A percentile compares a stretch with the other conserved stretches of the same genome.
phyloP scores from a whole-genome alignment of 2,888 invertebrate species.

The Epistrophe eligans region DNA sequence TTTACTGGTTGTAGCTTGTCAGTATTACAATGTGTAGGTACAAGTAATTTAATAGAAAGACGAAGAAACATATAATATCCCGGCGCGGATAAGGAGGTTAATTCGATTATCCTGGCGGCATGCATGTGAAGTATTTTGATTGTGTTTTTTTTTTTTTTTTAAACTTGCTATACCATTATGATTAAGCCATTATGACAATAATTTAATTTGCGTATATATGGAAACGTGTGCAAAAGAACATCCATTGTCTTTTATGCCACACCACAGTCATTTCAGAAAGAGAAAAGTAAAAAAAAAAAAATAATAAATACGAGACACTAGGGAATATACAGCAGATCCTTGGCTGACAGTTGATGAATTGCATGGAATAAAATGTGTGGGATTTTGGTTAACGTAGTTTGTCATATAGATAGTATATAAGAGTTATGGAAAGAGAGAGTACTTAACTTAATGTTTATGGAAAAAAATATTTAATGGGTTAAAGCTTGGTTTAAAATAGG shows the following conservation, averaged over 20 bases:
- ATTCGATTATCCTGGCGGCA: slow-evolving; percentile 46
- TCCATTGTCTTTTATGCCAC: slow-evolving; percentile 2
- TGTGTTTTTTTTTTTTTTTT: slow-evolving; percentile 5
- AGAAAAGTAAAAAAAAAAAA: not conserved
- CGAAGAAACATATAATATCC: not conserved
- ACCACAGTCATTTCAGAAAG: not conserved
- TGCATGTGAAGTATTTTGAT: slow-evolving; percentile 44
- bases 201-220: slow-evolving; percentile 57
- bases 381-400: slow-evolving; percentile 19
- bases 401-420: not conserved
- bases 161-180: slow-evolving; percentile 8
- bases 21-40: not conserved
- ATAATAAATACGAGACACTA: not conserved
- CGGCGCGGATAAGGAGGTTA: slow-evolving; percentile 17
- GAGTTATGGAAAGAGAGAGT: not conserved
- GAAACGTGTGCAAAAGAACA: slow-evolving; percentile 43
- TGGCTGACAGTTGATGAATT: slow-evolving; percentile 25
- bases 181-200: slow-evolving; percentile 62
- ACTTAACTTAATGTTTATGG: slow-evolving; percentile 23
- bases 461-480: not conserved
- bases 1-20: not conserved
- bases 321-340: slow-evolving; percentile 5
- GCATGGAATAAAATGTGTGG: slow-evolving; percentile 17
- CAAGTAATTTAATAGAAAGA: slow-evolving; percentile 15
- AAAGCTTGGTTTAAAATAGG: slow-evolving; percentile 6